Conservation (phyloP, 2,113 vertebrate species). For the Lontra canadensis region DNA sequence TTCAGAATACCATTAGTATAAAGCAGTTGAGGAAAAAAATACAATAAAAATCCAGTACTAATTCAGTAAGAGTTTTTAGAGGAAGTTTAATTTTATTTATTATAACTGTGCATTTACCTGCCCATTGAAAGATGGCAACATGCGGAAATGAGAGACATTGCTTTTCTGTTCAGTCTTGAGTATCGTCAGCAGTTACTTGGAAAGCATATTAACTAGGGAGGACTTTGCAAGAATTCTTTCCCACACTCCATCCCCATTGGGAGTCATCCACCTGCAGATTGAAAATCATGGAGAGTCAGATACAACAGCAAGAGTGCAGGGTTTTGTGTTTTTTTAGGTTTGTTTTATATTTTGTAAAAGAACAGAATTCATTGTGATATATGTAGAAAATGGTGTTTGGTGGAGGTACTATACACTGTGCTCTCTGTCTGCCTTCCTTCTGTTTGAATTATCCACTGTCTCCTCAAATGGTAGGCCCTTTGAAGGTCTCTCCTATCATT, state of each 20-base stretch:
- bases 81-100: background rate
- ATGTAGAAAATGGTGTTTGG: background rate
- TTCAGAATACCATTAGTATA: background rate
- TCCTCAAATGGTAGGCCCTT: background rate
- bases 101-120: background rate
- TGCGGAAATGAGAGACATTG: accelerated
- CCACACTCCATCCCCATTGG: background rate
- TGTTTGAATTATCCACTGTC: background rate
- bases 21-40: background rate
- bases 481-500: background rate
- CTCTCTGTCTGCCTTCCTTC: background rate
- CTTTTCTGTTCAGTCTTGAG: background rate
- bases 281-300: conserved; percentile 31
- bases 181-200: background rate
- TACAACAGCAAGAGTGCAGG: conserved; percentile 10
- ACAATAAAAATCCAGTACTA: background rate
- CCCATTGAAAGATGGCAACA: background rate
- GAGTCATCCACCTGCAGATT: background rate
- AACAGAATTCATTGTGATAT: conserved; percentile 1
- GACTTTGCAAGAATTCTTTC: conserved; percentile 23
- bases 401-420: background rate
- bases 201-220: background rate
- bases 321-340: conserved; percentile 28
- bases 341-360: conserved; percentile 47
- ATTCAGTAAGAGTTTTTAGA: background rate